Evolutionary conservation across 2,888 invertebrate genomes (phyloP).

Genomic region (Ophion obscuratus): DNA sequence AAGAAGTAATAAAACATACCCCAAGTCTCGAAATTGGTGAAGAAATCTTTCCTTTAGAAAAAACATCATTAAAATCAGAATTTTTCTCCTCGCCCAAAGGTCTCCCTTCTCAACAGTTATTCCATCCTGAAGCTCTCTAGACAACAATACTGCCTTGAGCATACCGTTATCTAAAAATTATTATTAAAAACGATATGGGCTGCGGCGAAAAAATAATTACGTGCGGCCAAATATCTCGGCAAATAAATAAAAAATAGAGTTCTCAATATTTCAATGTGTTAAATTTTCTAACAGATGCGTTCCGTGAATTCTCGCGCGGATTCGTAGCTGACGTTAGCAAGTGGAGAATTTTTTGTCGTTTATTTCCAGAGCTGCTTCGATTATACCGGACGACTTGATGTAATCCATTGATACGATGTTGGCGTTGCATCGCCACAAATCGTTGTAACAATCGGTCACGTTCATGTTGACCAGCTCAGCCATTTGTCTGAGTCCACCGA

Average conservation of each 20-base stretch:
- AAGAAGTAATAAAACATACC: too few relatives aligned
- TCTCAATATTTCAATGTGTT: neutral
- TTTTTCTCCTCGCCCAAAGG: too few relatives aligned
- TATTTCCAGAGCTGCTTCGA: constrained; percentile 84
- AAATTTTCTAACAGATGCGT: neutral
- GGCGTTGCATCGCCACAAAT: constrained; percentile 88
- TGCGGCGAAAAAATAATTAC: neutral
- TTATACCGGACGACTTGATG: constrained; percentile 89
- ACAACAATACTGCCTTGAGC: neutral
- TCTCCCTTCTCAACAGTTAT: too few relatives aligned
- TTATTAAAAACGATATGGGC: neutral
- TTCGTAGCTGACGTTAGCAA: constrained; percentile 59
- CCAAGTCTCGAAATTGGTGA: too few relatives aligned
- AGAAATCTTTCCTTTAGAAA: too few relatives aligned
- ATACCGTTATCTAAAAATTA: neutral
- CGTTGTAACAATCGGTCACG: constrained; percentile 88
- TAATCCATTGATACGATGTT: constrained; percentile 91
- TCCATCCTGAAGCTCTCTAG: too few relatives aligned
- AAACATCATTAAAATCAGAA: too few relatives aligned
- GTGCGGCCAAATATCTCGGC: neutral
- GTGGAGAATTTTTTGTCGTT: constrained; percentile 74
- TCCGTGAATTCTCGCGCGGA: neutral
- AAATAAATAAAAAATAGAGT: neutral
- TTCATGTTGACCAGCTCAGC: constrained; percentile 89
- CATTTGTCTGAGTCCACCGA: constrained; percentile 87